These are phyloP conservation scores for Drosophila truncata DNA, from an alignment of 1,140 invertebrate species.

Conservation along the genomic window DNA sequence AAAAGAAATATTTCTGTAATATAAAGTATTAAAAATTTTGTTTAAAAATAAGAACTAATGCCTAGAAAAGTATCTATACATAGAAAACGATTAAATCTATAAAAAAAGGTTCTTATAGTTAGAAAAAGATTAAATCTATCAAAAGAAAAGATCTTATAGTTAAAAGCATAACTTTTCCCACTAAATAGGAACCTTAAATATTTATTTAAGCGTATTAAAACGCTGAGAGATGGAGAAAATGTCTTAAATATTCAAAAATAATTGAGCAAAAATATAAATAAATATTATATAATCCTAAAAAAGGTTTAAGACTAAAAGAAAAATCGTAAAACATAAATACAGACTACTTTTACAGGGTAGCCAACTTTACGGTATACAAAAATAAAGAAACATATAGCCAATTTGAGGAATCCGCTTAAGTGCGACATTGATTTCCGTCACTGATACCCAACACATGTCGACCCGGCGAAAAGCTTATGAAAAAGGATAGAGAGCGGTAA, in stretches of 20 bases:
- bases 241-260: not conserved
- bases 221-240: not conserved
- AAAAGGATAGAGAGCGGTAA: conserved; percentile 1
- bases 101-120: not conserved
- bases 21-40: not conserved
- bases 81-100: not conserved
- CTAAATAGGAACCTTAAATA: not conserved
- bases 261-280: not conserved
- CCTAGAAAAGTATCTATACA: not conserved
- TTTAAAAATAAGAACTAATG: not conserved
- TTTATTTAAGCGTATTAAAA: not conserved
- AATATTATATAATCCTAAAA: not conserved
- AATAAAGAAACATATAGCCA: conserved; percentile 75
- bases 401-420: conserved; percentile 82
- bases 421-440: conserved; percentile 82
- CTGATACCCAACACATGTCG: conserved; percentile 71
- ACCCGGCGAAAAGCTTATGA: conserved; percentile 32
- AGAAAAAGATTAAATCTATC: not conserved
- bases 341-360: not conserved
- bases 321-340: not conserved
- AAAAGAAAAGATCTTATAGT: not conserved
- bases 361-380: conserved; percentile 8
- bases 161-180: not conserved
- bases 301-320: too few species aligned
- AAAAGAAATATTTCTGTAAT: not conserved